These are phyloP conservation scores for Rhegmatorhina hoffmannsi DNA, from an alignment of 2,113 vertebrate genomes.

Conservation along the genomic window DNA sequence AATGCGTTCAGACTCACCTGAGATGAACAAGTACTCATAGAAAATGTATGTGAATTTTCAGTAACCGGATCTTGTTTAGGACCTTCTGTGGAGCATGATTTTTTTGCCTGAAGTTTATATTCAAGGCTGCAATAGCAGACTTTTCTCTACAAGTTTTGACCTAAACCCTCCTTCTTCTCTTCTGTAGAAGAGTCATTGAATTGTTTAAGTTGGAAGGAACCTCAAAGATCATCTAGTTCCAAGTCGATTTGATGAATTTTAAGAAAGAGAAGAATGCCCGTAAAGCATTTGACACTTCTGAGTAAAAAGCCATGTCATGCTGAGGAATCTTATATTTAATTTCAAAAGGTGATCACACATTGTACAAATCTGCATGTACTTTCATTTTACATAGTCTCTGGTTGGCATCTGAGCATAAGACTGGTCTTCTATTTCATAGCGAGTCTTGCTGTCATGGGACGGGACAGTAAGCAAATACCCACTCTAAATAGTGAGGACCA, in stretches of 20 bases:
- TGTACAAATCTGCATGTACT: background rate
- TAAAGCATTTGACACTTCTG: background rate
- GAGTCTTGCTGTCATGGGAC: background rate
- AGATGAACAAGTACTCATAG: background rate
- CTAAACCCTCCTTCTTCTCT: background rate
- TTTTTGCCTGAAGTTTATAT: background rate
- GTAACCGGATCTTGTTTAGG: background rate
- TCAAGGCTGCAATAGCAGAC: background rate
- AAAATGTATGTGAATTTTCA: background rate
- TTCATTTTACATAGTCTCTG: background rate
- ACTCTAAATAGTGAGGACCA: background rate
- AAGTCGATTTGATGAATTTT: background rate
- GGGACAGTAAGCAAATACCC: background rate
- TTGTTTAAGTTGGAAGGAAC: background rate
- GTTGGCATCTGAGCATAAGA: background rate
- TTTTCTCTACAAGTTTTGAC: background rate
- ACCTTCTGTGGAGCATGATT: background rate
- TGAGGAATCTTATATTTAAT: background rate
- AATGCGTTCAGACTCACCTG: background rate
- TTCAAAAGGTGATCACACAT: background rate
- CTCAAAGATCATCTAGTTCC: background rate
- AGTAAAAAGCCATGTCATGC: background rate
- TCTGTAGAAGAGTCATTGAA: background rate
- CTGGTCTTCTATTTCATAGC: fast-evolving
- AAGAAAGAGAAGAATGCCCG: background rate